phyloP scores from a whole-genome alignment of 2,888 invertebrate genomes.

The Brassicogethes aeneus region DNA sequence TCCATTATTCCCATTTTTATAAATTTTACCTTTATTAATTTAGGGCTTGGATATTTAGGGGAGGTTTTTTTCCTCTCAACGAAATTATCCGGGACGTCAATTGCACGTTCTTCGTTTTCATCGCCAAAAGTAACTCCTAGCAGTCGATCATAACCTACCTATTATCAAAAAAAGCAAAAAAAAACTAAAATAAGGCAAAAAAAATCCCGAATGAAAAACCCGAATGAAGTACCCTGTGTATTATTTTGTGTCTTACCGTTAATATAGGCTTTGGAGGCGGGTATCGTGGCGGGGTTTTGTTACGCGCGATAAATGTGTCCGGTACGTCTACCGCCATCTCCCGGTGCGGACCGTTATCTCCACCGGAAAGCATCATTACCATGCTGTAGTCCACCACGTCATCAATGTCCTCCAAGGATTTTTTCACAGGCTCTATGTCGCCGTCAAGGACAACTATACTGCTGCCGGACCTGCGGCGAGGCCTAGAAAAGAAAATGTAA shows the following conservation, averaged over 20 bases:
- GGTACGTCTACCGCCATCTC: constrained; percentile 99
- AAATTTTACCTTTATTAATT: constrained; percentile 28
- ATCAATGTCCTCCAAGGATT: constrained; percentile 50
- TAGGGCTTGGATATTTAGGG: constrained; percentile 55
- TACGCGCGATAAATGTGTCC: constrained; percentile 82
- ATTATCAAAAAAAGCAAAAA: constrained; percentile 6
- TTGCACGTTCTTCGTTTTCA: constrained; percentile 58
- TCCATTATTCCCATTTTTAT: too few relatives aligned
- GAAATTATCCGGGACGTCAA: constrained; percentile 85
- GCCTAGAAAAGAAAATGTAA: constrained; percentile 49
- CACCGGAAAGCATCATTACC: constrained; percentile 84
- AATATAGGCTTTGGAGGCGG: constrained; percentile 60
- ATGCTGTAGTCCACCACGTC: constrained; percentile 55
- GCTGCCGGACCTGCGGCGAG: constrained; percentile 68
- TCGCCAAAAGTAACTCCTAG: constrained; percentile 35
- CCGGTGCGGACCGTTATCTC: constrained; percentile 82
- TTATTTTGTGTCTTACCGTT: too few relatives aligned
- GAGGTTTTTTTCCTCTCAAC: constrained; percentile 72
- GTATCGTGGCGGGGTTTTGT: constrained; percentile 87
- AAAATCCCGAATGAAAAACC: too few relatives aligned
- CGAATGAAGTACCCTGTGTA: too few relatives aligned
- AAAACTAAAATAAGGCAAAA: constrained; percentile 7
- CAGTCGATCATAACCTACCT: constrained; percentile 41
- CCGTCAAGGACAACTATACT: constrained; percentile 75
- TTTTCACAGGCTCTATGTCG: constrained; percentile 52